A percentile compares a stretch with the other conserved stretches of the same genome.
Conservation (phyloP, 2,888 invertebrate species). For the Coelinius sp. region DNA sequence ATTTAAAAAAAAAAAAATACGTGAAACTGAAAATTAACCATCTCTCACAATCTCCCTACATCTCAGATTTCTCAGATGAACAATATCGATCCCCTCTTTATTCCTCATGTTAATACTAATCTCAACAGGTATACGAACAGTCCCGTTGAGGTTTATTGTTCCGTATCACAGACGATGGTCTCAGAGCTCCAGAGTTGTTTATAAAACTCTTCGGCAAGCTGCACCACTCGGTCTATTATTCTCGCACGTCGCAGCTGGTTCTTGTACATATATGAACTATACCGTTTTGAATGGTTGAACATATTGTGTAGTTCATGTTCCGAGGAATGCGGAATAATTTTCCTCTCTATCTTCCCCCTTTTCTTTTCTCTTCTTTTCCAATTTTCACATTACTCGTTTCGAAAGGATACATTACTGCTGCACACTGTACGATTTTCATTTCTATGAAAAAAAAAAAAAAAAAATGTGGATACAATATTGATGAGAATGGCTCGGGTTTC, state of each 20-base stretch:
- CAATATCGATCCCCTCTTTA: background rate
- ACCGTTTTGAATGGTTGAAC: conserved; percentile 34
- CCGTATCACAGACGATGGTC: conserved; percentile 14
- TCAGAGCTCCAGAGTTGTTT: conserved; percentile 30
- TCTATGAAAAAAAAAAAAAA: too few species aligned
- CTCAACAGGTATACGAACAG: conserved; percentile 33
- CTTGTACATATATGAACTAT: conserved; percentile 31
- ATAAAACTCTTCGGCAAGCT: conserved; percentile 50
- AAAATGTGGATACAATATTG: too few species aligned
- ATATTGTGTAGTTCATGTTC: conserved; percentile 33
- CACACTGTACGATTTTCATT: background rate
- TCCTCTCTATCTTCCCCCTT: background rate
- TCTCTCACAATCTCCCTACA: background rate
- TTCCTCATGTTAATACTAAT: conserved; percentile 22
- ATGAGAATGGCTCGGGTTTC: background rate
- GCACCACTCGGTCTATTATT: conserved; percentile 55
- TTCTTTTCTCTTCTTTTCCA: background rate
- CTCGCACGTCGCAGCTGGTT: conserved; percentile 56
- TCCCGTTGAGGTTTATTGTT: conserved; percentile 44
- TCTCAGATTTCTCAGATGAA: background rate
- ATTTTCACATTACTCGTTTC: conserved; percentile 10
- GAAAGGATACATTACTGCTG: conserved; percentile 4
- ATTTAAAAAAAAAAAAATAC: too few species aligned
- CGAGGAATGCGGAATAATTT: conserved; percentile 5
- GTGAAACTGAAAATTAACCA: background rate